Evolutionary conservation across 2,888 invertebrate species (phyloP), one percentile per base, ranked within the genome.

Genomic region (Lasioglossum oenotherae): DNA sequence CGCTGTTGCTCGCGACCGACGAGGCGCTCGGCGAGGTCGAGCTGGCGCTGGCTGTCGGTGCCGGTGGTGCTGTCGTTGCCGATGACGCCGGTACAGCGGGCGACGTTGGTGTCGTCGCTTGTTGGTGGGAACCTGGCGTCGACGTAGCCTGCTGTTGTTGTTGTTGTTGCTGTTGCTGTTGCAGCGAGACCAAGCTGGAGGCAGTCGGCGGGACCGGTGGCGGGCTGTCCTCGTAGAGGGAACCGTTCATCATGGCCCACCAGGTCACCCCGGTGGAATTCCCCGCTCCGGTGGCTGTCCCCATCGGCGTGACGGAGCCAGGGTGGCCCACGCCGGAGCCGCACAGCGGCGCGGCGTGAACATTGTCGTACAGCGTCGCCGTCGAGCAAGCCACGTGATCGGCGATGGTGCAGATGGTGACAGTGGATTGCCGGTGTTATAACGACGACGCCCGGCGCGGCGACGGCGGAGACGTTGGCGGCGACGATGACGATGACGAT

Each of bases 331-430:
- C 95, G 95, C 95, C 95, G 94, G 95, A 93, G 94, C 95, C 95
- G 95, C 95, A 95, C 90, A 95, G 97, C 96, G 97, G 97, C 96
- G 96, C 96, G 96, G 96, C 96, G 96, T 96, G 96, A 96, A 96
- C 96, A 97, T 97, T 97, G 97, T 97, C 97, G 97, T 97, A 97
- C 97, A 97, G 97, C 96, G 97, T 97, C 97, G 97, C 97, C 97
- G 97, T 96, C 96, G 96, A 97, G 97, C 97, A 97, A 96, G 96
- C 97, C 97, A 97, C 97, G 97, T 97, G 97, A 97, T 96, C 96
- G 96, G 96, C 96, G 96, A 96, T 96, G 96, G 96, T 96, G 96
- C 96, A 96, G 96, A 96, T 96, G 93, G 94, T 95, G 96, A 95
- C 96, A 95, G 94, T 96, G 93, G 88, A 91, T 91, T 81, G 84